A percentile compares a stretch with the other conserved stretches of the same genome.
Evolutionary conservation across 2,797 vertebrate species (phyloP).

Genomic region (Pelodytes ibericus): DNA sequence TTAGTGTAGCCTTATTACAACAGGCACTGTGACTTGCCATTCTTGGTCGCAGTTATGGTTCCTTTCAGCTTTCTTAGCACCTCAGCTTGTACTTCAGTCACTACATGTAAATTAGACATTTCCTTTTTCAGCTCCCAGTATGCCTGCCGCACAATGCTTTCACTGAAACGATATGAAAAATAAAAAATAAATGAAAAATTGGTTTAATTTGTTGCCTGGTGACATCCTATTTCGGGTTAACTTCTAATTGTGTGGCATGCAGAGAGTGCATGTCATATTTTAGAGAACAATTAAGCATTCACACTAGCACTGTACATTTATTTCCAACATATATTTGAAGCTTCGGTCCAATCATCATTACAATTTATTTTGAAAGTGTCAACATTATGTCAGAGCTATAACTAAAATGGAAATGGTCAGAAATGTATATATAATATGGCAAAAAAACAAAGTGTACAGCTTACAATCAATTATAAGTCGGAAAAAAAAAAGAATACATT

Average conservation of each 20-base stretch:
- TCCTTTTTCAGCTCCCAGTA: slow-evolving; percentile 79
- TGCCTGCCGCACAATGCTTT: slow-evolving; percentile 65
- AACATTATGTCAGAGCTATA: background rate
- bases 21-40: slow-evolving; percentile 75
- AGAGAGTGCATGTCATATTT: background rate
- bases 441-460: too few relatives aligned
- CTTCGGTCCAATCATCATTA: background rate
- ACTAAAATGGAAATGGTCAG: too few relatives aligned
- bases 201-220: slow-evolving; percentile 33
- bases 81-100: slow-evolving; percentile 74
- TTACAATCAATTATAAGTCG: too few relatives aligned
- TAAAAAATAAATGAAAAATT: background rate
- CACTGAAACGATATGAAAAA: slow-evolving; percentile 49
- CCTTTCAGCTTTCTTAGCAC: slow-evolving; percentile 72
- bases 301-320: background rate
- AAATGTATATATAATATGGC: too few relatives aligned
- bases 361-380: background rate
- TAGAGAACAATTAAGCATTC: background rate
- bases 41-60: slow-evolving; percentile 65
- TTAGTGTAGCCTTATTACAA: slow-evolving; percentile 54
- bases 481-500: too few relatives aligned
- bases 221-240: slow-evolving; percentile 17
- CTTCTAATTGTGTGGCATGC: background rate
- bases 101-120: slow-evolving; percentile 75
- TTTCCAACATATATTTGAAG: background rate